phyloP scores from a whole-genome alignment of 2,888 invertebrate genomes.

The Zaprionus obscuricornis region DNA sequence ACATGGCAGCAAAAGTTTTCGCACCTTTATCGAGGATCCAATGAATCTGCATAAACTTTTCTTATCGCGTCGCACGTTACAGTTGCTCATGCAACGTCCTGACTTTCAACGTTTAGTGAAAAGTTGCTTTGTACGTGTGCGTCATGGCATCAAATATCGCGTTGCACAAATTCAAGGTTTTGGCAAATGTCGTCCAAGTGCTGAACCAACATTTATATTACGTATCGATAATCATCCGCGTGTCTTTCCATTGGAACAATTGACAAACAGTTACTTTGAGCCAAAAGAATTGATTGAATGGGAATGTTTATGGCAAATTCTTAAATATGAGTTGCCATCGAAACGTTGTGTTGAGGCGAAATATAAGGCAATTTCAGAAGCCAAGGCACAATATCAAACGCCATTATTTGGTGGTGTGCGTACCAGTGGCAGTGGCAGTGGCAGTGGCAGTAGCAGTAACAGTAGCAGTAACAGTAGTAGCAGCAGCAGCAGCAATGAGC shows the following conservation, averaged over 20 bases:
- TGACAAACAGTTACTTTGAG: conserved; percentile 31
- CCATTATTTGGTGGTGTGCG: not conserved
- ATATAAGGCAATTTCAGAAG: conserved; percentile 5
- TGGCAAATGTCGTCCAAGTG: conserved; percentile 9
- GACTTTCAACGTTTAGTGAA: conserved; percentile 31
- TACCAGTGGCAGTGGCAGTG: not conserved
- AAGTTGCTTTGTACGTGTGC: conserved; percentile 37
- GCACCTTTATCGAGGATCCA: conserved; percentile 23
- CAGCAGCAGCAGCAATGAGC: not conserved
- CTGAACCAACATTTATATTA: conserved; percentile 4
- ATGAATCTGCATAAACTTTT: conserved; percentile 37
- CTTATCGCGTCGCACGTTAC: conserved; percentile 18
- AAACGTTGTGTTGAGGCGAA: conserved; percentile 26
- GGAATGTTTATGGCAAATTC: conserved; percentile 14
- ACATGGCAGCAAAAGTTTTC: not conserved
- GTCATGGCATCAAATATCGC: not conserved
- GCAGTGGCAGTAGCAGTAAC: not conserved
- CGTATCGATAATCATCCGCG: conserved; percentile 30
- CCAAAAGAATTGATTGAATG: conserved; percentile 17
- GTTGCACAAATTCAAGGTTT: conserved; percentile 35
- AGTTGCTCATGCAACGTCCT: conserved; percentile 10
- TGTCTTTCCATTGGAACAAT: conserved; percentile 11
- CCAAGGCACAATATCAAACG: not conserved
- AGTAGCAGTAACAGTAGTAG: not conserved
- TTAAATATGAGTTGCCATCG: conserved; percentile 31